Conservation (phyloP, 2,113 vertebrate species). For the Accipiter virgatus region DNA sequence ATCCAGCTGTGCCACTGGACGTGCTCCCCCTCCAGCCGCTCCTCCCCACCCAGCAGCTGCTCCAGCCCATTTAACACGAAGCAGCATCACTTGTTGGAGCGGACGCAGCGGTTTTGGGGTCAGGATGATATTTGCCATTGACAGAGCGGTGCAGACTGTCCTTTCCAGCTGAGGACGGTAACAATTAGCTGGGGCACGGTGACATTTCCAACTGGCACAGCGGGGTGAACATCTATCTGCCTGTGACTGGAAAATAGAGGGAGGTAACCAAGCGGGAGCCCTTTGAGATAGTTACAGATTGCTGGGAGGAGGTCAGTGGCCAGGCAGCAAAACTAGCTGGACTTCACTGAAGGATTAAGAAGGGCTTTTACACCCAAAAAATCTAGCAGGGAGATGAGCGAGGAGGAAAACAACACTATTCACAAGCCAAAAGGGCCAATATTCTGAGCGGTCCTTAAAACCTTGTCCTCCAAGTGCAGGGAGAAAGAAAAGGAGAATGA, state of each 20-base stretch:
- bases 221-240: background rate
- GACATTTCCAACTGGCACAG: conserved; percentile 14
- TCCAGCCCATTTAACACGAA: background rate
- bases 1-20: conserved; percentile 39
- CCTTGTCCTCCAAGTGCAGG: background rate
- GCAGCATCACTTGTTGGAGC: background rate
- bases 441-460: background rate
- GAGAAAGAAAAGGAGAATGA: background rate
- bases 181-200: background rate
- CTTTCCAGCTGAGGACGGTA: background rate
- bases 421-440: background rate
- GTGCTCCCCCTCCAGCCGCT: background rate
- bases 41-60: background rate
- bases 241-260: background rate
- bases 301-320: background rate
- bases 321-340: background rate
- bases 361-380: background rate
- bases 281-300: background rate
- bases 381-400: background rate
- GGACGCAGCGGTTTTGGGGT: accelerated
- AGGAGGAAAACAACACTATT: background rate
- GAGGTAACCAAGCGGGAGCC: background rate
- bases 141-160: background rate
- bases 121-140: background rate
- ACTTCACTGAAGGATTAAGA: background rate